Base-by-base conservation (phyloP, 2,797 vertebrate species). In the Synanceia verrucosa region DNA sequence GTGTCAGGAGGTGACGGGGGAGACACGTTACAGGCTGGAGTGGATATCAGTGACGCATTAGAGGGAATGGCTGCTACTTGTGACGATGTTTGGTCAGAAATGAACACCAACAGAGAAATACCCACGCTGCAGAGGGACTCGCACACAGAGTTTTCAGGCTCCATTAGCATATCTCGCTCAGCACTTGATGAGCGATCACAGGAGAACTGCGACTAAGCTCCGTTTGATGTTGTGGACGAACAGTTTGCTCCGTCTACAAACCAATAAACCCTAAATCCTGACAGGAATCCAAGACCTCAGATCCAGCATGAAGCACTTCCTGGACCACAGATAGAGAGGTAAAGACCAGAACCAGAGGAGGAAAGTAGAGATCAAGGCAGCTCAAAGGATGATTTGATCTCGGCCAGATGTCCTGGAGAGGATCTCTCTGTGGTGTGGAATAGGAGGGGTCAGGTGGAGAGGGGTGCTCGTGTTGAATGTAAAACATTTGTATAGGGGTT, bases 301-400 rank as follows among this genome's bases (percentile, higher is more conserved):
- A 74, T 57, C 52, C 37, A 56, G 59, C 51, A 50, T 5, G 37
- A 68, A 47, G 70, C 70, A 65, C 70, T 78, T 84, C 68, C 73
- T 78, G 53, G 74, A 70, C 29, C 19, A 72, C 36, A 70, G 60
- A 56, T 28, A 55, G 36, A 64, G 70, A 76, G 33, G 41, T 0
- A 5, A 51, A 4, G 60, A 72, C 80, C 78, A 82, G 41, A 77
- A 84, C 73, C 73, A 82, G 69, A 82, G 67, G 46, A 74, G 79
- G 18, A 53, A 47, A 31, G 69, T 46, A 31, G 77, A 82, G 80
- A 88, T 87, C 78, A 87, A 83, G 72, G 75, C 29, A 24, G 74
- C 71, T 85, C 65, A 83, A 65, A 79, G 72, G 73, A 53, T 55
- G 83, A 86, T 85, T 84, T 86, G 66, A 88, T 83, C 79, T 74